phyloP scores from a whole-genome alignment of 2,113 vertebrate species.

The Lethenteron reissneri region DNA sequence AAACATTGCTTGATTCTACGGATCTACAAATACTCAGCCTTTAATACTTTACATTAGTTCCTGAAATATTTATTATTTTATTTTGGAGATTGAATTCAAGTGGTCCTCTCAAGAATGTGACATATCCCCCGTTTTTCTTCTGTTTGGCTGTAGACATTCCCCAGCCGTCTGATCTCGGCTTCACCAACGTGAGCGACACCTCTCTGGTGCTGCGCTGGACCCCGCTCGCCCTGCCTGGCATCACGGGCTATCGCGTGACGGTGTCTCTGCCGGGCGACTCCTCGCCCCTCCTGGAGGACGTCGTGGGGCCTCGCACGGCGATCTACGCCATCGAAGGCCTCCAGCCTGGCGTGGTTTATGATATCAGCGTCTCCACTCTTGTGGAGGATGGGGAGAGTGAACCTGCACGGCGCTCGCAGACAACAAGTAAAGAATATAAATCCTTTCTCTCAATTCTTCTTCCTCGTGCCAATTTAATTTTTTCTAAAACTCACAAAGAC shows the following conservation, averaged over 20 bases:
- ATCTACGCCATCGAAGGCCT: conserved; percentile 74
- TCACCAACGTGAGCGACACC: conserved; percentile 71
- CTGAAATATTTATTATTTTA: too few species aligned
- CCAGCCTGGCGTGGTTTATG: conserved; percentile 91
- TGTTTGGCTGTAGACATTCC: conserved; percentile 33
- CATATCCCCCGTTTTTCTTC: background rate
- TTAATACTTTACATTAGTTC: too few species aligned
- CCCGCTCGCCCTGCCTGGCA: conserved; percentile 55
- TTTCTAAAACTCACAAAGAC: too few species aligned
- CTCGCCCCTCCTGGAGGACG: conserved; percentile 76
- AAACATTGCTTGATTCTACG: too few species aligned
- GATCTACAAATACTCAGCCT: too few species aligned
- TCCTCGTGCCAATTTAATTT: too few species aligned
- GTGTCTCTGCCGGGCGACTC: conserved; percentile 75
- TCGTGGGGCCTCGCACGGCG: conserved; percentile 49
- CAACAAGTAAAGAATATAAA: conserved; percentile 50
- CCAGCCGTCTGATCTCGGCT: conserved; percentile 80
- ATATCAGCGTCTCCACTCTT: conserved; percentile 78
- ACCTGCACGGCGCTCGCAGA: conserved; percentile 66
- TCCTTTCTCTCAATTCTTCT: too few species aligned
- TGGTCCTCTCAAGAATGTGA: too few species aligned
- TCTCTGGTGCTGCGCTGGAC: conserved; percentile 81
- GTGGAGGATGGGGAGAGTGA: conserved; percentile 75
- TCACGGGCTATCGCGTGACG: conserved; percentile 85
- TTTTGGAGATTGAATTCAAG: too few species aligned